A percentile compares a stretch with the other conserved stretches of the same genome.
These are phyloP conservation scores for Labia minor DNA, from an alignment of 2,888 invertebrate genomes.

Conservation along the genomic window DNA sequence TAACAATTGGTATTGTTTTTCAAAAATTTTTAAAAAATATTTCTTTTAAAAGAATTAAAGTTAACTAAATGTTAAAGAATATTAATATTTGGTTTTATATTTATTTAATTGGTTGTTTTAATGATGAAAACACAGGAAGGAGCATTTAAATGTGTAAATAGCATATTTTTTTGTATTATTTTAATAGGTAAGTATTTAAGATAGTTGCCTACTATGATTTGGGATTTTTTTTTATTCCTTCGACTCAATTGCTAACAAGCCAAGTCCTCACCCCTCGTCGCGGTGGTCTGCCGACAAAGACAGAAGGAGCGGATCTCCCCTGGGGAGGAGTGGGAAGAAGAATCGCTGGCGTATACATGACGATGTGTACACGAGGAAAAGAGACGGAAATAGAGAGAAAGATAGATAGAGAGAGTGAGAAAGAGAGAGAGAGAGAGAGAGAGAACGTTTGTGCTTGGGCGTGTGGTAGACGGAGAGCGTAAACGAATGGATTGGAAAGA, in stretches of 20 bases:
- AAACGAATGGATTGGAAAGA: too few relatives aligned
- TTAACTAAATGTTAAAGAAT: too few relatives aligned
- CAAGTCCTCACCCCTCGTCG: not conserved
- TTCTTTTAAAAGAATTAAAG: too few relatives aligned
- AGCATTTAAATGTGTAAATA: too few relatives aligned
- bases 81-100: too few relatives aligned
- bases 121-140: too few relatives aligned
- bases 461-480: too few relatives aligned
- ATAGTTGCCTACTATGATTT: not conserved
- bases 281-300: not conserved
- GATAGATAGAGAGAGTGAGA: not conserved
- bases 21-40: too few relatives aligned
- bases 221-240: not conserved
- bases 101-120: too few relatives aligned
- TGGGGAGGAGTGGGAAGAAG: not conserved
- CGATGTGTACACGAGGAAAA: constrained; percentile 13
- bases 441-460: not conserved
- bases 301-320: not conserved
- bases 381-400: not conserved
- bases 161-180: too few relatives aligned
- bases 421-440: not conserved
- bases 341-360: constrained; percentile 4
- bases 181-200: not conserved
- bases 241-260: constrained; percentile 7
- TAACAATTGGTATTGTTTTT: too few relatives aligned